A percentile compares a stretch with the other conserved stretches of the same genome.
Evolutionary conservation across 2,113 vertebrate genomes (phyloP).

Genomic region (Nesoenas mayeri): DNA sequence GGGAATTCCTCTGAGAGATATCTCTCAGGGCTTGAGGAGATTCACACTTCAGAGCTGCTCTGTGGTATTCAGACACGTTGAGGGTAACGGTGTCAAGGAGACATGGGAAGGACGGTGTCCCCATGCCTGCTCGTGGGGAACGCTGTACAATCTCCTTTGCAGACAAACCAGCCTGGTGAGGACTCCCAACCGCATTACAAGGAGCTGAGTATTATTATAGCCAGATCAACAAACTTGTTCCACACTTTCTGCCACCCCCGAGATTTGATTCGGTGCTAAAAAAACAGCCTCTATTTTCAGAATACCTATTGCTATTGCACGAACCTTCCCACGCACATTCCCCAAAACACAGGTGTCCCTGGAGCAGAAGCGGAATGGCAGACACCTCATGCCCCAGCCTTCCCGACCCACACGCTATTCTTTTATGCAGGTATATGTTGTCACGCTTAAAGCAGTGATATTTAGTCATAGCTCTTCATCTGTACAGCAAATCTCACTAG

Average conservation of each 20-base stretch:
- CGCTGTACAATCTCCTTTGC: not conserved
- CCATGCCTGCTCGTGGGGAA: not conserved
- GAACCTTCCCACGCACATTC: slow-evolving; percentile 2
- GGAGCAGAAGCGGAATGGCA: not conserved
- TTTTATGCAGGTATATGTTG: not conserved
- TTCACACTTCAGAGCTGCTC: not conserved
- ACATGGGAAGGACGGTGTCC: not conserved
- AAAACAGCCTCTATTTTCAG: slow-evolving; percentile 2
- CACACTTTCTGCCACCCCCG: not conserved
- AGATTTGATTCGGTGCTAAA: slow-evolving; percentile 1
- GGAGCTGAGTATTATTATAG: not conserved
- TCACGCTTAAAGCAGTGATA: not conserved
- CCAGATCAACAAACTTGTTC: not conserved
- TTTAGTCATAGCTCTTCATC: not conserved
- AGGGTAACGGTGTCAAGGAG: not conserved
- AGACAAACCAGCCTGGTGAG: not conserved
- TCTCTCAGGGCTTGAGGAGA: not conserved
- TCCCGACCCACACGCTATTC: not conserved
- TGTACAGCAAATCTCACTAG: not conserved
- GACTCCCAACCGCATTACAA: not conserved
- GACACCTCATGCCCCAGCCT: not conserved
- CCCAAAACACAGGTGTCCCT: not conserved
- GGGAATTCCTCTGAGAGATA: not conserved
- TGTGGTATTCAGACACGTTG: not conserved
- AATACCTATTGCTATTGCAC: not conserved